Percentiles rank a stretch among this genome's conserved stretches.
phyloP scores from a whole-genome alignment of 2,888 invertebrate genomes.

The Adela reaumurella region DNA sequence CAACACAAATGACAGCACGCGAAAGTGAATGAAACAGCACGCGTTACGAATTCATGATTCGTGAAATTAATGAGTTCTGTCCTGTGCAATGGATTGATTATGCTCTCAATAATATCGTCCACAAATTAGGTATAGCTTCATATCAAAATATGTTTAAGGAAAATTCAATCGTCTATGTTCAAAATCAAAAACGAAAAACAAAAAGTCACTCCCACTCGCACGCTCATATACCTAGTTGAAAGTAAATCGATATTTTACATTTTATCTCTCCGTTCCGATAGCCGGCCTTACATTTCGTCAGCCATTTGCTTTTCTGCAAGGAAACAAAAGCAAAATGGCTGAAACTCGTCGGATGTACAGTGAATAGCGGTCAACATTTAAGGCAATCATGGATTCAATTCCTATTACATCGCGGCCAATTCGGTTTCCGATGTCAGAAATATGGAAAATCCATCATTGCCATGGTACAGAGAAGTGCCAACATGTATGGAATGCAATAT shows the following conservation, averaged over 20 bases:
- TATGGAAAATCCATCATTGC: not conserved
- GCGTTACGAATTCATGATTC: too few relatives aligned
- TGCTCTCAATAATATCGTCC: conserved; percentile 1
- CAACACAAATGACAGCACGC: too few relatives aligned
- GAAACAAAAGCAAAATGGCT: conserved; percentile 13
- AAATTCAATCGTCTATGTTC: conserved; percentile 56
- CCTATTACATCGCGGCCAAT: not conserved
- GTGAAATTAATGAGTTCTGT: too few relatives aligned
- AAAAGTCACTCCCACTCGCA: conserved; percentile 58
- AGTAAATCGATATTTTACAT: conserved; percentile 17
- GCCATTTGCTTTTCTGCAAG: conserved; percentile 14
- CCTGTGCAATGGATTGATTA: too few relatives aligned
- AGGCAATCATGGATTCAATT: not conserved
- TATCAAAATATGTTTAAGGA: conserved; percentile 17
- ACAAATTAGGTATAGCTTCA: not conserved
- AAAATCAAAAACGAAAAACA: conserved; percentile 51
- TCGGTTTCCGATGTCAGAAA: not conserved
- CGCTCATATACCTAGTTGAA: conserved; percentile 58
- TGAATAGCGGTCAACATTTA: not conserved
- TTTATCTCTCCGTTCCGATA: conserved; percentile 13
- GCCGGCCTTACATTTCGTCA: conserved; percentile 12
- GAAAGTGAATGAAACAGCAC: too few relatives aligned
- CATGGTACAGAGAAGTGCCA: not conserved
- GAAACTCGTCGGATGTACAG: conserved; percentile 6
- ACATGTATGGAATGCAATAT: not conserved